These are phyloP conservation scores for Xylophagus ater DNA, from an alignment of 2,888 invertebrate genomes.

Conservation along the genomic window DNA sequence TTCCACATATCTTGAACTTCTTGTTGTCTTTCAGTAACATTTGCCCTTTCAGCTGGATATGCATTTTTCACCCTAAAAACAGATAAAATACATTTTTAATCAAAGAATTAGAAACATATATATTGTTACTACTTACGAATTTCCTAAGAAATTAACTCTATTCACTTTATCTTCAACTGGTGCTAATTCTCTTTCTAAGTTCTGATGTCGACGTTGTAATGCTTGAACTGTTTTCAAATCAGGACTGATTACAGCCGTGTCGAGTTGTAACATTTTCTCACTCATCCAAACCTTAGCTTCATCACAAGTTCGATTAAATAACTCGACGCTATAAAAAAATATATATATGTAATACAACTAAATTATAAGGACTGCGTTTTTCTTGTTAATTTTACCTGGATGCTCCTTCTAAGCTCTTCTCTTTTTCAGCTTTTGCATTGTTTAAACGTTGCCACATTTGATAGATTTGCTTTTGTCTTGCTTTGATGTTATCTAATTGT, in stretches of 20 bases:
- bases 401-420: slow-evolving; percentile 83
- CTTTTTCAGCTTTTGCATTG: slow-evolving; percentile 76
- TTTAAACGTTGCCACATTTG: slow-evolving; percentile 82
- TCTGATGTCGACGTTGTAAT: slow-evolving; percentile 80
- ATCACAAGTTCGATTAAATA: slow-evolving; percentile 91
- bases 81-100: slow-evolving; percentile 8
- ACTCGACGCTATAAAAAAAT: slow-evolving; percentile 58
- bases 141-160: slow-evolving; percentile 75
- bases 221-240: slow-evolving; percentile 88
- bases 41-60: slow-evolving; percentile 80
- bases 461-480: slow-evolving; percentile 71
- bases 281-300: slow-evolving; percentile 97
- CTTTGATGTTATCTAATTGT: slow-evolving; percentile 67
- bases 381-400: slow-evolving; percentile 42
- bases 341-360: slow-evolving; percentile 40
- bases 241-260: slow-evolving; percentile 62
- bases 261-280: slow-evolving; percentile 87
- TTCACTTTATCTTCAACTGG: slow-evolving; percentile 91
- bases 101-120: neutral
- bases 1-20: slow-evolving; percentile 84
- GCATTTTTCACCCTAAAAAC: slow-evolving; percentile 67
- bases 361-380: no score
- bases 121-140: slow-evolving; percentile 48
- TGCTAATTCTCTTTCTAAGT: slow-evolving; percentile 86
- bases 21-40: slow-evolving; percentile 71